phyloP scores from a whole-genome alignment of 2,888 invertebrate genomes.

The Agrilus cyanescens region DNA sequence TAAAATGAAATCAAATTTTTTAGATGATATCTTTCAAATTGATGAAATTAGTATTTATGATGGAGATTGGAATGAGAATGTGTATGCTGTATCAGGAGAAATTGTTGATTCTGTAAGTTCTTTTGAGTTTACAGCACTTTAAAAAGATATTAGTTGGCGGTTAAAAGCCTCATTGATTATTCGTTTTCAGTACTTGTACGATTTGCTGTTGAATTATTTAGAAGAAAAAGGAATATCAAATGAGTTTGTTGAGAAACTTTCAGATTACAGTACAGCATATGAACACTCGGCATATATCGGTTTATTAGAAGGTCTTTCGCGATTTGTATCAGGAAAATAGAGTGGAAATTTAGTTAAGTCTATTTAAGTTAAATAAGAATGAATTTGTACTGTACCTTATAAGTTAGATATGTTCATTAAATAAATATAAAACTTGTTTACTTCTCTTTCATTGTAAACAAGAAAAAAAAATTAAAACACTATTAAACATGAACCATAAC shows the following conservation, averaged over 20 bases:
- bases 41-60: constrained; percentile 85
- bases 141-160: constrained; percentile 1
- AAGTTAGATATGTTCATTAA: too few species aligned
- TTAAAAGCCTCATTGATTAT: neutral
- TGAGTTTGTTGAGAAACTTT: constrained; percentile 81
- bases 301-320: constrained; percentile 74
- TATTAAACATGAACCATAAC: too few species aligned
- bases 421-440: too few species aligned
- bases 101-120: constrained; percentile 83
- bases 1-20: constrained; percentile 14
- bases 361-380: neutral
- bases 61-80: constrained; percentile 78
- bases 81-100: constrained; percentile 85
- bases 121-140: neutral
- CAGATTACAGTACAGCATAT: constrained; percentile 80
- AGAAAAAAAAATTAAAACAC: too few species aligned
- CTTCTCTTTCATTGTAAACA: too few species aligned
- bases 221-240: constrained; percentile 94
- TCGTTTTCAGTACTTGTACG: constrained; percentile 74
- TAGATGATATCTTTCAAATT: constrained; percentile 84
- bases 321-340: constrained; percentile 60
- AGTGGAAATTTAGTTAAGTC: constrained; percentile 18
- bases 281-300: constrained; percentile 88
- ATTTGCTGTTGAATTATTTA: constrained; percentile 84
- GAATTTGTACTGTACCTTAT: too few species aligned